Conservation (phyloP, 1,140 invertebrate species). For the Heliconius hewitsoni region DNA sequence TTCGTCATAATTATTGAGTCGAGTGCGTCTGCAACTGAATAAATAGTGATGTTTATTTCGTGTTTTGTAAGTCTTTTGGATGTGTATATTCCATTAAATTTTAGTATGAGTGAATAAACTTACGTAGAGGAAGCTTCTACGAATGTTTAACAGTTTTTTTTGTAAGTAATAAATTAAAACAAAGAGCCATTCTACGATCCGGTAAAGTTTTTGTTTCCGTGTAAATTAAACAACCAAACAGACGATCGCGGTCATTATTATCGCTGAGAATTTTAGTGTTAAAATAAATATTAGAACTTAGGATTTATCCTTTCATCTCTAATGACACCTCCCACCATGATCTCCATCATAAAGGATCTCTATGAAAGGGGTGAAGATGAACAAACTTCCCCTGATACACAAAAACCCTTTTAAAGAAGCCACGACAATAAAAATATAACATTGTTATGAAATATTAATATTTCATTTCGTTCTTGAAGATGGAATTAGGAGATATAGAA, state of each 20-base stretch:
- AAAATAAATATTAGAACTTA: slow-evolving; percentile 37
- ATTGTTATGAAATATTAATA: slow-evolving; percentile 71
- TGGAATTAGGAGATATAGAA: slow-evolving; percentile 69
- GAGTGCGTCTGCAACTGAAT: slow-evolving; percentile 59
- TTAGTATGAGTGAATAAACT: not conserved
- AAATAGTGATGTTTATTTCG: slow-evolving; percentile 58
- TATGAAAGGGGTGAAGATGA: not conserved
- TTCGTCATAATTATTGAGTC: slow-evolving; percentile 65
- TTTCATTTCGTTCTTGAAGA: slow-evolving; percentile 64
- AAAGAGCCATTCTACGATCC: slow-evolving; percentile 22
- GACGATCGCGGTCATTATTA: slow-evolving; percentile 37
- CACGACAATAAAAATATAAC: slow-evolving; percentile 73
- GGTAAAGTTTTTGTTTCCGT: slow-evolving; percentile 22
- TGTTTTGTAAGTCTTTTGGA: slow-evolving; percentile 52
- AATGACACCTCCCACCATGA: slow-evolving; percentile 44
- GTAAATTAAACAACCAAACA: slow-evolving; percentile 42
- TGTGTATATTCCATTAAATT: slow-evolving; percentile 32
- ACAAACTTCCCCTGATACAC: slow-evolving; percentile 22
- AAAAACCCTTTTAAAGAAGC: slow-evolving; percentile 45
- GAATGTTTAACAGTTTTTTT: slow-evolving; percentile 25
- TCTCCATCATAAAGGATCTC: slow-evolving; percentile 50
- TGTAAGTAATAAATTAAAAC: slow-evolving; percentile 32
- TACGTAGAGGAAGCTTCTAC: not conserved
- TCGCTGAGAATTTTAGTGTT: slow-evolving; percentile 39
- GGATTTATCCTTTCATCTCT: slow-evolving; percentile 49